These are phyloP conservation scores for Leptocoma aspasia DNA, from an alignment of 2,113 vertebrate genomes.

Conservation along the genomic window DNA sequence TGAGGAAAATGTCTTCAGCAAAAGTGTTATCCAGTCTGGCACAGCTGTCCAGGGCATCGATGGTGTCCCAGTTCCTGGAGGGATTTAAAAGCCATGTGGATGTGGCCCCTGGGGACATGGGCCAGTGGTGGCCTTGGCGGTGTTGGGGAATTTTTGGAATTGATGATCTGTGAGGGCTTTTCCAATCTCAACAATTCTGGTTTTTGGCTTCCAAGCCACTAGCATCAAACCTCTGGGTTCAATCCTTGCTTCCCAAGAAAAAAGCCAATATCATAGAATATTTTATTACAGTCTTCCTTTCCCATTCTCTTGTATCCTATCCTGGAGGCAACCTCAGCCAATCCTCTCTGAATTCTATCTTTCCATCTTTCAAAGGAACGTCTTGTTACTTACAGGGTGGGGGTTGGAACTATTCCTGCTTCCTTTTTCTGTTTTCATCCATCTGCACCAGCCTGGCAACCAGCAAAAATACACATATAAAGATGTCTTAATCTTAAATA, in stretches of 20 bases:
- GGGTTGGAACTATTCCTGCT: neutral
- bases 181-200: neutral
- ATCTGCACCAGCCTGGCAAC: constrained; percentile 58
- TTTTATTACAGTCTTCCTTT: neutral
- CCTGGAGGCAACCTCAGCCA: neutral
- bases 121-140: neutral
- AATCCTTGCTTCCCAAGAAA: neutral
- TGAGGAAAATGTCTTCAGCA: neutral
- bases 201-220: neutral
- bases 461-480: constrained; percentile 71
- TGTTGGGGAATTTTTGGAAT: neutral
- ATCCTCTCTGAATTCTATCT: neutral
- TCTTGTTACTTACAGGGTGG: neutral
- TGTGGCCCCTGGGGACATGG: too few species aligned
- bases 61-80: neutral
- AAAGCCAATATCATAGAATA: neutral
- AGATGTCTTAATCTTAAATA: constrained; percentile 84
- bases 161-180: neutral
- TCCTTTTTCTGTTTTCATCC: constrained; percentile 28
- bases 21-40: neutral
- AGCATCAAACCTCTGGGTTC: neutral
- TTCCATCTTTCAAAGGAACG: neutral
- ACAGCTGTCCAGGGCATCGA: neutral
- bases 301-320: neutral
- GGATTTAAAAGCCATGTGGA: rapidly evolving